phyloP scores from a whole-genome alignment of 2,888 invertebrate species.

The Synanthedon myopaeformis region DNA sequence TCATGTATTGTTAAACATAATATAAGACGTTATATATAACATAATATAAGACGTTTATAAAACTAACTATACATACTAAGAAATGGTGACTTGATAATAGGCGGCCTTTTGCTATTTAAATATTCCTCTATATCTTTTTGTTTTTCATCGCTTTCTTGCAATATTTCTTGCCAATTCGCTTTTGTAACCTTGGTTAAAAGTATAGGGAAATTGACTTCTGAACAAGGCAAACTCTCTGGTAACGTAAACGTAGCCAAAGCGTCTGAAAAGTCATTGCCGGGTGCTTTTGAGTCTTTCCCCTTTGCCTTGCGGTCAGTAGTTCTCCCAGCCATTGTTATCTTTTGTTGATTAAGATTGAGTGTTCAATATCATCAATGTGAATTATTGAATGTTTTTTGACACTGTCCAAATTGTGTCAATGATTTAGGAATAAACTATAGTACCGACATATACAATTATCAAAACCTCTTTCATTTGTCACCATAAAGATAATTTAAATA shows the following conservation, averaged over 20 bases:
- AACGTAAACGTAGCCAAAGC: conserved; percentile 34
- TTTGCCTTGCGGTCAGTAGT: conserved; percentile 41
- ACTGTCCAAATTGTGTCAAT: no score
- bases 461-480: no score
- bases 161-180: conserved; percentile 43
- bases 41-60: no score
- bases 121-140: conserved; percentile 33
- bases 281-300: conserved; percentile 26
- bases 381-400: no score
- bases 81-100: conserved; percentile 31
- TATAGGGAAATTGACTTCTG: conserved; percentile 48
- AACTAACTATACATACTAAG: conserved; percentile 30
- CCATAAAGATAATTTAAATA: no score
- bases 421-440: no score
- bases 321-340: conserved; percentile 34
- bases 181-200: conserved; percentile 20
- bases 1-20: no score
- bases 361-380: no score
- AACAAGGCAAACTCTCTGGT: conserved; percentile 50
- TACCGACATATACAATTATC: no score
- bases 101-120: conserved; percentile 24
- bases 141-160: conserved; percentile 33
- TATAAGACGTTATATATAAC: no score
- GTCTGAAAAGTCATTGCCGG: conserved; percentile 21
- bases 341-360: no score